Percentiles rank a stretch among this genome's conserved stretches.
These are phyloP conservation scores for Anoplius nigerrimus DNA, from an alignment of 2,888 invertebrate genomes.

Conservation along the genomic window DNA sequence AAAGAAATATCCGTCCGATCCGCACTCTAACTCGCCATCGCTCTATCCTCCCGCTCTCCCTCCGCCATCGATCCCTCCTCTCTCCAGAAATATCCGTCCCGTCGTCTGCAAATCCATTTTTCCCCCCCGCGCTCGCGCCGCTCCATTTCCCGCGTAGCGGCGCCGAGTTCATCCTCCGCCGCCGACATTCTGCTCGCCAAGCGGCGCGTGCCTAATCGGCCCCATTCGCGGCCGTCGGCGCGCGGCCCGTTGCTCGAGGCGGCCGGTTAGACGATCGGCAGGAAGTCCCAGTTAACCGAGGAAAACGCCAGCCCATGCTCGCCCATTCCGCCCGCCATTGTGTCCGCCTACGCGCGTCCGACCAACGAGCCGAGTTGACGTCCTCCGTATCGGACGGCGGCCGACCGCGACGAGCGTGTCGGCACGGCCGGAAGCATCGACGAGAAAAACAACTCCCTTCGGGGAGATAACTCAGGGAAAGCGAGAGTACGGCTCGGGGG, in stretches of 20 bases:
- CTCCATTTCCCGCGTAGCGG: no score
- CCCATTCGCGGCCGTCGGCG: neutral
- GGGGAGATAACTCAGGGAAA: neutral
- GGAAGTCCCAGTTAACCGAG: slow-evolving; percentile 23
- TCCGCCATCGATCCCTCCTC: no score
- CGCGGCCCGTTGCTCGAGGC: neutral
- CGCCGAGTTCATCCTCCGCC: neutral
- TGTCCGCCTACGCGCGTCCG: slow-evolving; percentile 18
- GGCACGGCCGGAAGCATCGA: neutral
- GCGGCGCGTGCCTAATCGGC: slow-evolving; percentile 22
- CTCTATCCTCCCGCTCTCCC: no score
- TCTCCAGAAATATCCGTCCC: no score
- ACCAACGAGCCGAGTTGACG: slow-evolving; percentile 34
- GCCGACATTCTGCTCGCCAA: neutral
- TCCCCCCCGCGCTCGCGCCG: no score
- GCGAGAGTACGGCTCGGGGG: neutral
- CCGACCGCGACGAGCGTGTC: no score
- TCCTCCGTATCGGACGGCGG: slow-evolving; percentile 12
- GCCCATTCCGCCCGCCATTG: neutral
- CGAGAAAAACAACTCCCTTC: neutral
- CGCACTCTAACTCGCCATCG: no score
- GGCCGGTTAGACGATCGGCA: slow-evolving; percentile 11
- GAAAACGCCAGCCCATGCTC: slow-evolving; percentile 6
- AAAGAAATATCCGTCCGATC: no score
- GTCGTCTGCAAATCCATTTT: no score